These are phyloP conservation scores for Hirtodrosophila duncani DNA, from an alignment of 2,888 invertebrate species.

Conservation along the genomic window DNA sequence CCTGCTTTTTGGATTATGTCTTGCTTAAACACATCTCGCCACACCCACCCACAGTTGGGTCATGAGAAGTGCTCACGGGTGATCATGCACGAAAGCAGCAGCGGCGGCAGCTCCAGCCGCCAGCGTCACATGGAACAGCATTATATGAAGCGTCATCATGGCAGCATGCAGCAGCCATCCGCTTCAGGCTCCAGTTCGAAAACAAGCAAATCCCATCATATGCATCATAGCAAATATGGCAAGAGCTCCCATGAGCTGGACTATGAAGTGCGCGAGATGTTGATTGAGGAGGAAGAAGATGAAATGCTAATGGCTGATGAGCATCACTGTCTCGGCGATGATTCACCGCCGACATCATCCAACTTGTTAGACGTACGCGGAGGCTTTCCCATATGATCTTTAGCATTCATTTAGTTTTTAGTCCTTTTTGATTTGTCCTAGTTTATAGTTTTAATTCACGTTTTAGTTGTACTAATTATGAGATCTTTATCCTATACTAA, in stretches of 20 bases:
- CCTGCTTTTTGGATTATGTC: slow-evolving; percentile 4
- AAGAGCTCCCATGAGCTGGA: slow-evolving; percentile 67
- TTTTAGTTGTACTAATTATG: background rate
- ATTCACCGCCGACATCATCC: slow-evolving; percentile 67
- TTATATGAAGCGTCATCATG: slow-evolving; percentile 78
- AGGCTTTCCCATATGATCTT: background rate
- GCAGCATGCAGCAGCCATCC: slow-evolving; percentile 31
- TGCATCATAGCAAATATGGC: slow-evolving; percentile 62
- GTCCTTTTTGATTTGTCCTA: slow-evolving; percentile 4
- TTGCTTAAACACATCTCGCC: slow-evolving; percentile 15
- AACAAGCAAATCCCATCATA: slow-evolving; percentile 53
- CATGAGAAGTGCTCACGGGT: slow-evolving; percentile 71
- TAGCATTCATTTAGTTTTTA: slow-evolving; percentile 1
- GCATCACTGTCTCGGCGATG: slow-evolving; percentile 67
- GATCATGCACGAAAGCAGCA: slow-evolving; percentile 15
- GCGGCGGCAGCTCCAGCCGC: slow-evolving; percentile 43
- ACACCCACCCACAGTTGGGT: slow-evolving; percentile 54
- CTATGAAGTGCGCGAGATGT: slow-evolving; percentile 60
- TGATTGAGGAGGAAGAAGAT: slow-evolving; percentile 59
- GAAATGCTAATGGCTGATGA: slow-evolving; percentile 49
- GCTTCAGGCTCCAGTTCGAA: slow-evolving; percentile 20
- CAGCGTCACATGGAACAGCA: slow-evolving; percentile 80
- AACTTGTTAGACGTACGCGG: slow-evolving; percentile 71
- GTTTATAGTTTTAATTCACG: slow-evolving; percentile 11
- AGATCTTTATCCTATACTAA: background rate